phyloP scores from a whole-genome alignment of 2,888 invertebrate species.

The Listrodromus nycthemerus region DNA sequence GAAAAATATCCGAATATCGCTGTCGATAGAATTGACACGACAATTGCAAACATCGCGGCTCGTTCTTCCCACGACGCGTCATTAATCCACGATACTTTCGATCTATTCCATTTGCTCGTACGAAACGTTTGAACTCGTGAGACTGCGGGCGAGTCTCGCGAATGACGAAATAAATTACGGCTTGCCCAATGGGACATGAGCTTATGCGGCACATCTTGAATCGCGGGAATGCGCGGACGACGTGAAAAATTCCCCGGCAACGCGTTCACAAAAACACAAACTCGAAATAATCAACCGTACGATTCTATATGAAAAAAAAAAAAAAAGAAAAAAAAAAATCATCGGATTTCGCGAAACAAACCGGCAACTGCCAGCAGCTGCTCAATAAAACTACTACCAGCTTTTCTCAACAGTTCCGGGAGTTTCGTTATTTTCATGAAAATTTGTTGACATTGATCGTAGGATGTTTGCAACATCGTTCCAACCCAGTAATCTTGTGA shows the following conservation, averaged over 20 bases:
- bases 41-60: no score
- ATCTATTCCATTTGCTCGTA: not conserved
- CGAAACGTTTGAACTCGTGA: not conserved
- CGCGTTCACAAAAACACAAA: not conserved
- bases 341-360: not conserved
- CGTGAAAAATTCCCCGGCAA: not conserved
- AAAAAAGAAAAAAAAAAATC: not conserved
- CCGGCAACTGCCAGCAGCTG: no score
- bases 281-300: not conserved
- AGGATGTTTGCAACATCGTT: not conserved
- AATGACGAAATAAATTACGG: slow-evolving; percentile 6
- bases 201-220: not conserved
- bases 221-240: slow-evolving; percentile 5
- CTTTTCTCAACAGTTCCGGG: no score
- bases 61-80: not conserved
- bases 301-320: not conserved
- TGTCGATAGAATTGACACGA: not conserved
- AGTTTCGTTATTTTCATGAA: not conserved
- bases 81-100: not conserved
- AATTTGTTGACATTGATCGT: not conserved
- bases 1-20: not conserved
- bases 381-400: no score
- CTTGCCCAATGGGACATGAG: not conserved
- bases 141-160: not conserved
- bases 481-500: not conserved